Base-by-base conservation (phyloP, 2,797 vertebrate genomes). In the Sarcoramphus papa region DNA sequence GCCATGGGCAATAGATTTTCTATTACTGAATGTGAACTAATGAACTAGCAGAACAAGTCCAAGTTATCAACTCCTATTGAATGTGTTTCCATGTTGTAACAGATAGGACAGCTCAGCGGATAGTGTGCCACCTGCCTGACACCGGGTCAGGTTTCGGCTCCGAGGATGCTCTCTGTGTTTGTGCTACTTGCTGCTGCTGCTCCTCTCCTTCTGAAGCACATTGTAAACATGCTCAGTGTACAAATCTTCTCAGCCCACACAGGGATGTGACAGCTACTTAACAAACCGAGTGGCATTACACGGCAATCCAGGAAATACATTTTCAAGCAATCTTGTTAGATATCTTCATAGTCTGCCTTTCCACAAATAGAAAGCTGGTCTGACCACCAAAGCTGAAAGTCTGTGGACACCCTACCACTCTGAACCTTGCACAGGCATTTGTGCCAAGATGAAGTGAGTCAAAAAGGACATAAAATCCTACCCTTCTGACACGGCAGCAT, bases 1-100 rank as follows among this genome's bases (percentile, higher is more conserved):
- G 81, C 75, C 90, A 31, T 18, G 64, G 53, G 81, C 81, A 85
- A 85, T 83, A 85, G 78, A 80, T 97, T 95, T 95, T 88, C 78
- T 85, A 24, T 88, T 93, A 88, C 41, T 83, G 68, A 78, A 73
- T 37, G 33, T 65, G 86, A 91, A 69, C 75, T 92, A 93, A 93
- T 57, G 70, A 94, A 91, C 68, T 85, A 79, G 50, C 41, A 78
- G 81, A 56, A 14, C 60, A 92, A 86, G 40, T 59, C 12, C 31
- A 64, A 80, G 51, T 91, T 92, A 92, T 65, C 78, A 83, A 41
- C 88, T 65, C 22, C 20, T 83, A 47, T 6, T 85, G 88, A 81
- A 47, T 48, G 11, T 47, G 16, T 76, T 93, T 73, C 51, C 6
- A 6, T 1, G 0, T 28, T 51, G 57, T 69, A 68, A 53, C 30